Evolutionary conservation across 1,140 invertebrate genomes (phyloP), one percentile per base, ranked within the genome.

Genomic region (Vanessa tameamea): DNA sequence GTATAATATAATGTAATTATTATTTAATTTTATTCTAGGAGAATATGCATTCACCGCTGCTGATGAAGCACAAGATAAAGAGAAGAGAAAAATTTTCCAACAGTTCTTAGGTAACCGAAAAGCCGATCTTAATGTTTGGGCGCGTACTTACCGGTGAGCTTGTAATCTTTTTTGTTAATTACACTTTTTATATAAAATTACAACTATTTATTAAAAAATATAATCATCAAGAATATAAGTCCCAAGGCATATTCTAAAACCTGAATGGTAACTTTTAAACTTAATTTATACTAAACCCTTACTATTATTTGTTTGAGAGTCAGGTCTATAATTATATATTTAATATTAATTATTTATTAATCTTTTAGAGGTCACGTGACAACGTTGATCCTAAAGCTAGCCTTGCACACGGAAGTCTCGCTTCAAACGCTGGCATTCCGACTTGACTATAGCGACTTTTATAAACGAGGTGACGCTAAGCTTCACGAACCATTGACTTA

Each of bases 401-500:
- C 96, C 3, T 94, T 95, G 11, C 96, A 97, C 71, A 92, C 94
- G 73, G 96, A 97, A 83, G 94, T 96, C 47, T 97, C 96, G 79
- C 93, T 99, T 8, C 96, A 98, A 85, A 96, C 97, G 65, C 94
- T 99, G 31, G 97, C 97, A 73, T 97, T 97, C 78, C 95, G 98
- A 37, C 93, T 99, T 31, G 98, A 99, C 91, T 98, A 98, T 84
- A 98, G 98, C 89, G 97, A 97, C 83, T 97, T 97, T 88, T 98
- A 98, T 87, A 97, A 97, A 82, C 95, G 95, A 55, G 95, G 95
- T 64, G 96, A 97, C 84, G 95, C 95, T 61, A 94, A 96, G 70
- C 92, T 98, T 0, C 95, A 95, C 63, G 95, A 95, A 50, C 96
- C 96, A 0, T 90, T 97, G 12, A 97, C 96, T 0, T 96, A 96